These are phyloP conservation scores for Phlogophora meticulosa DNA, from an alignment of 2,888 invertebrate species.

Conservation along the genomic window DNA sequence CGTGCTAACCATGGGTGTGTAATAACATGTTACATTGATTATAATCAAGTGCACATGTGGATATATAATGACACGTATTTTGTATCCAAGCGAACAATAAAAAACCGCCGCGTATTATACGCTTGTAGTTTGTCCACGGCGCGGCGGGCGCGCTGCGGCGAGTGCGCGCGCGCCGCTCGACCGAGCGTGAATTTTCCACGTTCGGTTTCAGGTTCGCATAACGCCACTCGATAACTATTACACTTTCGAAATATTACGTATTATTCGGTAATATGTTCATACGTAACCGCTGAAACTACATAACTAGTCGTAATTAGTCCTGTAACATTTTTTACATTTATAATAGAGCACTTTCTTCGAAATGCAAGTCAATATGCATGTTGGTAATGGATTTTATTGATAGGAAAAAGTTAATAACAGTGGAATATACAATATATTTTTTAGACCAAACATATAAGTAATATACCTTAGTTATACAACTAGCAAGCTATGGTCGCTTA, in stretches of 20 bases:
- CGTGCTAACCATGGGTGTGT: conserved; percentile 27
- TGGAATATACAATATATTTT: neutral
- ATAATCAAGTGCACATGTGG: conserved; percentile 25
- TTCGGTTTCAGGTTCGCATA: conserved; percentile 89
- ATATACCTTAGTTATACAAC: neutral
- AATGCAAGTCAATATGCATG: conserved; percentile 26
- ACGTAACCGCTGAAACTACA: conserved; percentile 82
- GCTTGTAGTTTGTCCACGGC: conserved; percentile 30
- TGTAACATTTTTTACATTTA: conserved; percentile 55
- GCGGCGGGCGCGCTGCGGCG: conserved; percentile 15
- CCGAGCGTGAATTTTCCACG: conserved; percentile 90
- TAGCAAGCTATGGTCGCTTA: neutral
- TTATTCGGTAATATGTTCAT: conserved; percentile 83
- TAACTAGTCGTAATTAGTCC: conserved; percentile 62
- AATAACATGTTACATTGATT: conserved; percentile 34
- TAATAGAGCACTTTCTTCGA: conserved; percentile 55
- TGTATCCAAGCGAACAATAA: conserved; percentile 40
- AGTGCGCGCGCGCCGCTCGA: conserved; percentile 79
- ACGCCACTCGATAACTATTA: conserved; percentile 87
- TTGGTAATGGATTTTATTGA: conserved; percentile 28
- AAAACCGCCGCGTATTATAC: conserved; percentile 14
- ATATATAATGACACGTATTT: conserved; percentile 46
- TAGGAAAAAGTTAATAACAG: neutral
- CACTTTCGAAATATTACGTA: conserved; percentile 89
- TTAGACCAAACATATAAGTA: neutral